Percentiles rank a stretch among this genome's conserved stretches.
These are phyloP conservation scores for Lymantria dispar DNA, from an alignment of 2,888 invertebrate species.

Conservation along the genomic window DNA sequence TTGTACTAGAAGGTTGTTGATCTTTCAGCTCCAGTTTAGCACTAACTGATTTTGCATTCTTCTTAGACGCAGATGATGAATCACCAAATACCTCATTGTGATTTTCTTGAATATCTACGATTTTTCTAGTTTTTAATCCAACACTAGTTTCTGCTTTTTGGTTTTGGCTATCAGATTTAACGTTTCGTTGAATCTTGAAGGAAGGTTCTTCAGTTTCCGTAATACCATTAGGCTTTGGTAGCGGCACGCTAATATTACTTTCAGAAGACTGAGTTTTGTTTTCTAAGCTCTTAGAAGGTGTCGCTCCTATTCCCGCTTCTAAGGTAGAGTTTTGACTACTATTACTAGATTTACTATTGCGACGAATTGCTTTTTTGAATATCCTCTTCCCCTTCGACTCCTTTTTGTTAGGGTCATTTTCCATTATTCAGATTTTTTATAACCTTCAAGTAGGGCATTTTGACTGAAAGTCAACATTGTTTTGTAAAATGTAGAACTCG, in stretches of 20 bases:
- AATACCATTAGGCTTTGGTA: slow-evolving; percentile 56
- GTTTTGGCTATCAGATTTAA: slow-evolving; percentile 25
- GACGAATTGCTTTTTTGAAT: slow-evolving; percentile 68
- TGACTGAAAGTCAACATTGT: slow-evolving; percentile 51
- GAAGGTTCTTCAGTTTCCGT: slow-evolving; percentile 40
- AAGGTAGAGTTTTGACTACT: slow-evolving; percentile 51
- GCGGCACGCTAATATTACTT: slow-evolving; percentile 53
- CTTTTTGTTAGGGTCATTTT: slow-evolving; percentile 77
- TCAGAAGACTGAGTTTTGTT: slow-evolving; percentile 50
- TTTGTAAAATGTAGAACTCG: slow-evolving; percentile 8
- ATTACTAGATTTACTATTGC: slow-evolving; percentile 64
- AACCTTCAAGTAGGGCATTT: slow-evolving; percentile 56
- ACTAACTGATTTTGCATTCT: slow-evolving; percentile 26
- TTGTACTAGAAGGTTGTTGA: slow-evolving; percentile 35
- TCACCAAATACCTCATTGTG: slow-evolving; percentile 47
- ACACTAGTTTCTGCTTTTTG: slow-evolving; percentile 19
- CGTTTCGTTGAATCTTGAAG: slow-evolving; percentile 37
- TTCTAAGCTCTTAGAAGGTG: slow-evolving; percentile 64
- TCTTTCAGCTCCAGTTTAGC: slow-evolving; percentile 29
- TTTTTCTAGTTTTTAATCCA: slow-evolving; percentile 40
- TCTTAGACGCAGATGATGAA: slow-evolving; percentile 31
- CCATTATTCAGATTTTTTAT: slow-evolving; percentile 66
- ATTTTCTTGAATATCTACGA: slow-evolving; percentile 54
- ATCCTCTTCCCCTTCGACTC: slow-evolving; percentile 75
- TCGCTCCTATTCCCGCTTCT: slow-evolving; percentile 48